Conservation (phyloP, 64 coral and sea anemone species). For the Platygyra sinensis region DNA sequence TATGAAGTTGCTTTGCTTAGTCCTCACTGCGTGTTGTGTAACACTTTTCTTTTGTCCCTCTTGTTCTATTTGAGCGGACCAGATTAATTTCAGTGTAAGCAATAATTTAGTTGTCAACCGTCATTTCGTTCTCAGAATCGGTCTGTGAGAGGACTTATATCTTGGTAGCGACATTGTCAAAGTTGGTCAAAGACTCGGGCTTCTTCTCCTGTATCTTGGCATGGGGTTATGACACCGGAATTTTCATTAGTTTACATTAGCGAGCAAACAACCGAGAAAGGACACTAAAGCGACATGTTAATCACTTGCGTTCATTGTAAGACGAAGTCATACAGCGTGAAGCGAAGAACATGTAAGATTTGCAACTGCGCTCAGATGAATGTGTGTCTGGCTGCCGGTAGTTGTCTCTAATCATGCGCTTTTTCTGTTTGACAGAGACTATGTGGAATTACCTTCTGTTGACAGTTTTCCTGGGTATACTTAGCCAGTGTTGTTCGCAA, state of each 20-base stretch:
- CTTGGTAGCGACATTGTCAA: background rate
- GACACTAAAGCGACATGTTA: slow-evolving; percentile 22
- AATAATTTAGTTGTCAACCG: slow-evolving; percentile 34
- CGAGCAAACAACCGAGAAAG: slow-evolving; percentile 22
- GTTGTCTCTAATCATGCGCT: background rate
- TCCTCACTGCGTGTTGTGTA: slow-evolving; percentile 28
- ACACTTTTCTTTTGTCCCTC: slow-evolving; percentile 17
- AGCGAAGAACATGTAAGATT: slow-evolving; percentile 6
- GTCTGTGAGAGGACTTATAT: background rate
- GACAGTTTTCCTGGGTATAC: background rate
- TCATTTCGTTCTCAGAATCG: background rate
- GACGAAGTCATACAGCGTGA: slow-evolving; percentile 20
- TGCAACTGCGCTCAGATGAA: background rate
- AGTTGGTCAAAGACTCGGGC: background rate
- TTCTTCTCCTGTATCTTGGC: background rate
- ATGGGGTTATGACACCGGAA: slow-evolving; percentile 19
- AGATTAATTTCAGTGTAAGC: slow-evolving; percentile 14
- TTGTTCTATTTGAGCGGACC: background rate
- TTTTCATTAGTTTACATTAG: slow-evolving; percentile 41
- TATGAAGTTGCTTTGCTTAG: slow-evolving; percentile 22
- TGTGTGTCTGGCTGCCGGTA: background rate
- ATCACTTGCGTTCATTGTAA: background rate
- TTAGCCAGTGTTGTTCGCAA: background rate
- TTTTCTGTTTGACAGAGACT: slow-evolving; percentile 4
- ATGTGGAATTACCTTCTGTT: background rate